Base-by-base conservation (phyloP, 2,888 invertebrate genomes). In the Eristalinus aeneus region DNA sequence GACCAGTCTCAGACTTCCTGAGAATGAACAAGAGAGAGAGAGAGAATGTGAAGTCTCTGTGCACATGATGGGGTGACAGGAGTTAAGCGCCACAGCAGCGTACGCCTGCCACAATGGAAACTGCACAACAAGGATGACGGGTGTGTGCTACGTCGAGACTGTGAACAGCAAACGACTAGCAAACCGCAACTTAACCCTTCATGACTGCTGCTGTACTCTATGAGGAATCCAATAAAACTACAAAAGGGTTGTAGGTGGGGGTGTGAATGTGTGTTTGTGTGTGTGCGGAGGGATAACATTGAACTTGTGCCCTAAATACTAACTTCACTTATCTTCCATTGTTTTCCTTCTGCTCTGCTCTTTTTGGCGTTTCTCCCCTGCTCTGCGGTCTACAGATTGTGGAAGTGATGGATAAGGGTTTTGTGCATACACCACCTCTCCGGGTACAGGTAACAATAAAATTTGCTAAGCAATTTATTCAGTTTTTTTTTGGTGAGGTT, bases 261-360 rank as follows among this genome's bases (percentile, higher is more conserved):
- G 12, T 39, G 36, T 27, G 69, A 39, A 22, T 46, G 34, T 46
- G 4, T 12, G 22, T 2, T 16, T 64, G 4, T 20, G 22, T 6
- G 22, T 64, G 20, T 20, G 27, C 27, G 54, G 22, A 20, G 27
- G 77, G 71, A 67, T 82, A 86, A 74, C 86, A 86, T 86, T 86
- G 86, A 86, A 86, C 86, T 78, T 86, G 82, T 86, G 86, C 82
- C 86, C 82, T 86, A 82, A 86, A 86, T 86, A 74, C 82, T 78
- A 67, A 69, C 73, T 78, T 86, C 73, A 82, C 86, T 86, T 86
- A 86, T 86, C 86, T 77, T 81, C 82, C 78, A 82, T 86, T 82
- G 82, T 82, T 78, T 76, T 58, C n/a, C 56, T 64, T 60, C 16
- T 71, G 16, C 64, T 71, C 22, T 23, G 22, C 56, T 56, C 56